phyloP scores from a whole-genome alignment of 1,140 invertebrate genomes.

The Aphaenogaster floridana region DNA sequence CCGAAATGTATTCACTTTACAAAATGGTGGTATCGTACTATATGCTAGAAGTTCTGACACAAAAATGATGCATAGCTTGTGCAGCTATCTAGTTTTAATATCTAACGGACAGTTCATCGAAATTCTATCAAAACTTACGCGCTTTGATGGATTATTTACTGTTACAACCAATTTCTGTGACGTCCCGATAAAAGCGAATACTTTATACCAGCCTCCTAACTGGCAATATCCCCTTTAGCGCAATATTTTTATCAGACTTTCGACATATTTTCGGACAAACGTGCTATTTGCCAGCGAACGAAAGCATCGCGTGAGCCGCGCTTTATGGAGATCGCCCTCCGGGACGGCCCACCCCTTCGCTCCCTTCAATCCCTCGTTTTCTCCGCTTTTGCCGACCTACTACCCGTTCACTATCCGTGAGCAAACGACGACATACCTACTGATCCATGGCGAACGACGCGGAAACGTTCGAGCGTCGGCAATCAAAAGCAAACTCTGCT shows the following conservation, averaged over 20 bases:
- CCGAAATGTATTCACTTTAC: not conserved
- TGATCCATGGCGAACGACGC: constrained; percentile 26
- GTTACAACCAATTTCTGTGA: not conserved
- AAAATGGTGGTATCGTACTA: not conserved
- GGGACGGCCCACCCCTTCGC: not conserved
- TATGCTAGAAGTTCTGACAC: not conserved
- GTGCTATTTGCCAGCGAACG: not conserved
- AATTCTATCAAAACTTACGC: constrained; percentile 33
- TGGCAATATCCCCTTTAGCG: not conserved
- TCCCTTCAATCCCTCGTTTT: constrained; percentile 12
- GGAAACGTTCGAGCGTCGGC: constrained; percentile 22
- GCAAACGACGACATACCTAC: not conserved
- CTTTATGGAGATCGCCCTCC: not conserved
- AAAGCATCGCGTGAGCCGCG: not conserved
- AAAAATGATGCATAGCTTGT: constrained; percentile 8
- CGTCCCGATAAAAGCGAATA: not conserved
- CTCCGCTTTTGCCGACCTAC: not conserved
- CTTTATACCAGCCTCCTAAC: not conserved
- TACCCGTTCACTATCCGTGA: not conserved
- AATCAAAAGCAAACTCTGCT: constrained; percentile 32
- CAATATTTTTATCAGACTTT: constrained; percentile 5
- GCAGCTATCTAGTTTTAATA: not conserved
- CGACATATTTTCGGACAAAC: not conserved
- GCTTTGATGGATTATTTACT: constrained; percentile 17
- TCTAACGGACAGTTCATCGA: not conserved